Evolutionary conservation across 2,888 invertebrate species (phyloP), one percentile per base, ranked within the genome.

Genomic region (Napeogenes inachia): DNA sequence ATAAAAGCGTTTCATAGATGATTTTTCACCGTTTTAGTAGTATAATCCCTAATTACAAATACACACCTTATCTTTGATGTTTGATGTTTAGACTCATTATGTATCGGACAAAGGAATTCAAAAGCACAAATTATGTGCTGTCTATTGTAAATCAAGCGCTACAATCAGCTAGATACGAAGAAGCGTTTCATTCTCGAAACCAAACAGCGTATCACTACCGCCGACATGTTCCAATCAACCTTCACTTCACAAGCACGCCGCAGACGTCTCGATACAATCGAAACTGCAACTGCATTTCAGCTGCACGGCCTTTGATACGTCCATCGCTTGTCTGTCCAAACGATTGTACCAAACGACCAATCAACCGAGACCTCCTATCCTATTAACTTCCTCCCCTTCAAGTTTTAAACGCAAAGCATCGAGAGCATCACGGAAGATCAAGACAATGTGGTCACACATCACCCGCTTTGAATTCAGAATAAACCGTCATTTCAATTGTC

Each of bases 261-360:
- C 87, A 85, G 84, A 85, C 88, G 84, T 85, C 84, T 80, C 83
- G 85, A 88, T 88, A 85, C 86, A 88, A 89, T 89, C 85, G 82
- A 78, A 85, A 84, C 84, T 84, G 87, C 87, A 85, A 87, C 87
- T 88, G 89, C 87, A 86, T 86, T 85, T 85, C 84, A 85, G 84
- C 82, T 82, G 81, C 83, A 76, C 79, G 75, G 81, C 86, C 89
- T 89, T 89, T 89, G 88, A 89, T 87, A 84, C 85, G 87, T 89
- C 89, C 89, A 85, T 88, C 89, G 86, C 79, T 86, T 89, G 89
- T 89, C 89, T 87, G 85, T 87, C 86, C 81, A 78, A 82, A 85
- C 85, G 85, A 88, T 86, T 88, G 86, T 85, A 75, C 75, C 78
- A 75, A 75, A 74, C 73, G 71, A 72, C 88, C 86, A 80, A 62